Evolutionary conservation across 2,113 vertebrate genomes (phyloP), one percentile per base, ranked within the genome.

Genomic region (Zapornia atra): DNA sequence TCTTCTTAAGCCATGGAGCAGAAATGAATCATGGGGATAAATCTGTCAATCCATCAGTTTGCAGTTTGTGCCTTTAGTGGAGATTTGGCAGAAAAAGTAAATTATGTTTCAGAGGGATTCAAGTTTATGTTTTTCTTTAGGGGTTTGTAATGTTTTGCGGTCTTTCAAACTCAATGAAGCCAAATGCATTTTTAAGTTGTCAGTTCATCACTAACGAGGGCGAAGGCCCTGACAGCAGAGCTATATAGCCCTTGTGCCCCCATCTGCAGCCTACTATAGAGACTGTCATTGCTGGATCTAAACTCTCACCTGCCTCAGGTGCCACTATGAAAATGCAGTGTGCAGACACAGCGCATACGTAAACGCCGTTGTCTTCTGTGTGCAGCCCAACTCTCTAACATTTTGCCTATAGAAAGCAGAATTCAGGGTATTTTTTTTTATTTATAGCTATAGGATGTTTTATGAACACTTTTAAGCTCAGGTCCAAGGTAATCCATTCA

Each of bases 21-120:
- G 80, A 94, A 97, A 95, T 80, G 69, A 94, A 75, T 96, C 69
- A 26, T 25, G 56, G 15, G 50, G 85, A 76, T 86, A 64, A 89
- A 85, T 85, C 53, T 84, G 56, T 83, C 71, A 92, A 34, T 60
- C 34, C 13, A 44, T 70, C 54, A 59, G 56, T 82, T 60, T 42
- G 53, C 76, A 68, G n/a, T 73, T 48, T 90, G 51, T 66, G 61
- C 53, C 14, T 65, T 94, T 46, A 81, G 25, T 15, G 64, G 63
- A 38, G 48, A 70, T 86, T 92, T 92, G 89, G 86, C 73, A 89
- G 78, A n/a, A 57, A 69, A 84, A 57, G 34, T 57, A 69, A 84
- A 76, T 75, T 60, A n/a, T 5, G 0, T 69, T 71, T 76, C 51
- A 36, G 34, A 56, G 0, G 1, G 36, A 85, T 95, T 90, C 3